Evolutionary conservation across 2,888 invertebrate species (phyloP).

Genomic region (Anorthoa munda): DNA sequence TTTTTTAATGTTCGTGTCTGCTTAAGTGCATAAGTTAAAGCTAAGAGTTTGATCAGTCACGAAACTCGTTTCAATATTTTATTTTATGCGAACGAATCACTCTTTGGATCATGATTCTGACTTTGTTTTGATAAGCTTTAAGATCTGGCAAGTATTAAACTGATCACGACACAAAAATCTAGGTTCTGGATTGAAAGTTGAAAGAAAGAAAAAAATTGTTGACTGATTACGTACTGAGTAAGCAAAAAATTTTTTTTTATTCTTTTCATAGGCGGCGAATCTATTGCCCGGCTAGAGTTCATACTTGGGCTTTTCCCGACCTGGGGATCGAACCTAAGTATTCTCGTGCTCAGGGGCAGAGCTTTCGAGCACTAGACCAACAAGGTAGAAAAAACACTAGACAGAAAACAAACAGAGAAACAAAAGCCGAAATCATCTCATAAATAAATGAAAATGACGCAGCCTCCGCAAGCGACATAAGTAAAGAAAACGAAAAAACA

Average conservation of each 20-base stretch:
- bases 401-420: conserved; percentile 34
- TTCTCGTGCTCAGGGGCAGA: no score
- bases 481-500: conserved; percentile 74
- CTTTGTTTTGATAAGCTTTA: not conserved
- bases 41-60: not conserved
- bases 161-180: not conserved
- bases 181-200: no score
- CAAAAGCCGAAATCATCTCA: conserved; percentile 60
- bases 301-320: no score
- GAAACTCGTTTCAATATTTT: not conserved
- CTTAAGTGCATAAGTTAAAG: not conserved
- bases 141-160: not conserved
- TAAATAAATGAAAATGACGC: conserved; percentile 75
- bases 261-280: no score
- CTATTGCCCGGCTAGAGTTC: no score
- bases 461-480: conserved; percentile 68
- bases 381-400: conserved; percentile 6
- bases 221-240: no score
- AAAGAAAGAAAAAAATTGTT: no score
- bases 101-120: not conserved
- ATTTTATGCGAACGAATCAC: not conserved
- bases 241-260: no score
- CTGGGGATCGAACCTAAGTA: no score
- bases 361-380: no score
- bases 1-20: not conserved